Percentiles rank a stretch among this genome's conserved stretches.
phyloP scores from a whole-genome alignment of 2,113 vertebrate species.

The Cottus gobio region DNA sequence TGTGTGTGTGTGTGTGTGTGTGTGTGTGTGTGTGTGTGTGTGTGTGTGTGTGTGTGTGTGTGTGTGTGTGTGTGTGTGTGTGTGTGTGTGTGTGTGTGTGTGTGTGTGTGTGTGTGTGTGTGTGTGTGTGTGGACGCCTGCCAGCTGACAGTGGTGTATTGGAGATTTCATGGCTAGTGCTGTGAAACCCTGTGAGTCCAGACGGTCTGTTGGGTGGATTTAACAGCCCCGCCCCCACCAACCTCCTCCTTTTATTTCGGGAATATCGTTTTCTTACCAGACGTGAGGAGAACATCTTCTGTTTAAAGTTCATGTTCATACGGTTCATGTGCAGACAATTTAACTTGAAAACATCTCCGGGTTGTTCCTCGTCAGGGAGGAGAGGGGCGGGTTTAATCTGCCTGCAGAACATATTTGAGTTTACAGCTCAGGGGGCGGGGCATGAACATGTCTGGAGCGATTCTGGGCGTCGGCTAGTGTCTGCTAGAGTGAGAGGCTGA shows the following conservation, averaged over 20 bases:
- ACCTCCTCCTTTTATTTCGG: constrained; percentile 20
- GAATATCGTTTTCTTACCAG: constrained; percentile 52
- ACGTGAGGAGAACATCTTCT: constrained; percentile 14
- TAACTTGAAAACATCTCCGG: no score
- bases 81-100: constrained; percentile 5
- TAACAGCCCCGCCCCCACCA: no score
- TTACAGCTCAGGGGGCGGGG: constrained; percentile 12
- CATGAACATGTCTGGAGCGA: not conserved
- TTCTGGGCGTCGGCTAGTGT: constrained; percentile 14
- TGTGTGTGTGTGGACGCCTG: constrained; percentile 8
- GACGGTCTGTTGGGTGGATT: constrained; percentile 57
- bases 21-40: constrained; percentile 11
- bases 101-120: constrained; percentile 11
- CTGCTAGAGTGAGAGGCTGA: constrained; percentile 4
- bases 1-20: constrained; percentile 2
- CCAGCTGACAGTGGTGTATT: constrained; percentile 60
- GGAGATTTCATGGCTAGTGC: constrained; percentile 58
- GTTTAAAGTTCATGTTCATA: no score
- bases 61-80: constrained; percentile 17
- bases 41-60: constrained; percentile 13
- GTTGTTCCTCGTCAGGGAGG: not conserved
- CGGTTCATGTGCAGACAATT: no score
- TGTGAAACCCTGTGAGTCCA: constrained; percentile 55
- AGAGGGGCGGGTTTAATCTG: not conserved
- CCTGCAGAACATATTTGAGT: not conserved